Conservation (phyloP, 2,797 vertebrate genomes). For the Sebastes cheni region DNA sequence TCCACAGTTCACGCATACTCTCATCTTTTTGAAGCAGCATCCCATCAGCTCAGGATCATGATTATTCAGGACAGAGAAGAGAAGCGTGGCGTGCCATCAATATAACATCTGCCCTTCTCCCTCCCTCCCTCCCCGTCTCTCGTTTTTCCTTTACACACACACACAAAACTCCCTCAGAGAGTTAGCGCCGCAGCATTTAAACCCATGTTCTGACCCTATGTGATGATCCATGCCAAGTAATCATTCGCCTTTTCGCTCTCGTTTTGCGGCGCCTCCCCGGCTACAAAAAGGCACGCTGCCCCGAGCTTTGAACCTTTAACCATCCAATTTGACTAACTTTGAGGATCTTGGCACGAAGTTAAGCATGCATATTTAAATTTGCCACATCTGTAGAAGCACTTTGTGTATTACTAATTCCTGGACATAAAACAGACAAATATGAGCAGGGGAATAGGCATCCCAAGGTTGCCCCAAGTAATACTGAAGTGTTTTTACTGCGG, state of each 20-base stretch:
- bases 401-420: slow-evolving; percentile 39
- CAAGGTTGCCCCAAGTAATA: slow-evolving; percentile 5
- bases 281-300: slow-evolving; percentile 37
- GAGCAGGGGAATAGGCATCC: slow-evolving; percentile 20
- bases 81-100: slow-evolving; percentile 64
- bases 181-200: slow-evolving; percentile 53
- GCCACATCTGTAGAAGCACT: slow-evolving; percentile 17
- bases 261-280: slow-evolving; percentile 28
- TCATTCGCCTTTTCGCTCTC: slow-evolving; percentile 45
- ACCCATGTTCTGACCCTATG: slow-evolving; percentile 63
- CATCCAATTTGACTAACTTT: slow-evolving; percentile 53
- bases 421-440: slow-evolving; percentile 44
- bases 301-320: slow-evolving; percentile 62
- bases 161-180: slow-evolving; percentile 45
- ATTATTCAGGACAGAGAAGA: slow-evolving; percentile 75
- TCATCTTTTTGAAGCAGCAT: slow-evolving; percentile 74
- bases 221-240: slow-evolving; percentile 61
- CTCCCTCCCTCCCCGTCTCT: not conserved
- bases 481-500: slow-evolving; percentile 7
- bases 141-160: slow-evolving; percentile 30
- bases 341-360: slow-evolving; percentile 35
- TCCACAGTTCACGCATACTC: slow-evolving; percentile 73
- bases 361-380: slow-evolving; percentile 45
- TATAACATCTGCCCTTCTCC: slow-evolving; percentile 66
- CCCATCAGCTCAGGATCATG: slow-evolving; percentile 74